Evolutionary conservation across 53 echinoderm and acorn worm species (phyloP).

Genomic region (Apostichopus leukothele): DNA sequence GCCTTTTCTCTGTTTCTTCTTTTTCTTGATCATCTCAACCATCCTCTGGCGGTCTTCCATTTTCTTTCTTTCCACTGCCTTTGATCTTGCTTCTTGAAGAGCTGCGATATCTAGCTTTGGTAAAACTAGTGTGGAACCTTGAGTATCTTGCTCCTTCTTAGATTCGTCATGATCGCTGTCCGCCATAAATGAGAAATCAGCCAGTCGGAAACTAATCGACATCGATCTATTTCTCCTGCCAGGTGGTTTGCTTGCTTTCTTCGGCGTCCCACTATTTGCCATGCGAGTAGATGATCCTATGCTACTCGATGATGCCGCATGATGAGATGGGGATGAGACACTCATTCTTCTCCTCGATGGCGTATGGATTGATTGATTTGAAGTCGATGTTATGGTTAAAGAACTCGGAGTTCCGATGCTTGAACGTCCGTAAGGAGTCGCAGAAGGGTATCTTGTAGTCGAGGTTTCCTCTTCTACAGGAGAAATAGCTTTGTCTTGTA

Average conservation of each 20-base stretch:
- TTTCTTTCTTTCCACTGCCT: constrained; percentile 43
- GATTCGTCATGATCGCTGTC: constrained; percentile 32
- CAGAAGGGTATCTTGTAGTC: constrained; percentile 6
- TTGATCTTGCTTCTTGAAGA: constrained; percentile 33
- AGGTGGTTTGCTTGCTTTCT: constrained; percentile 54
- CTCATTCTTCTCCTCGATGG: constrained; percentile 72
- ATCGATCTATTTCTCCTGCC: constrained; percentile 57
- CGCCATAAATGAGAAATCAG: constrained; percentile 81
- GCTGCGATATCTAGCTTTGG: constrained; percentile 29
- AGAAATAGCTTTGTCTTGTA: neutral
- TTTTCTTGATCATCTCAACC: constrained; percentile 51
- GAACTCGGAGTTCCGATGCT: constrained; percentile 51
- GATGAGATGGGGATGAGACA: constrained; percentile 27
- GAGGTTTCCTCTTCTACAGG: neutral
- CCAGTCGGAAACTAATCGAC: constrained; percentile 87
- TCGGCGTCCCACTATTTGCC: constrained; percentile 20
- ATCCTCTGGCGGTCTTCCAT: constrained; percentile 19
- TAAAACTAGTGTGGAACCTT: neutral
- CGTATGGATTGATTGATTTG: constrained; percentile 63
- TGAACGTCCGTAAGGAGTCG: neutral
- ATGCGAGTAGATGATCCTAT: constrained; percentile 38
- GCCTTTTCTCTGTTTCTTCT: constrained; percentile 20
- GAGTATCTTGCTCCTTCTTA: constrained; percentile 14
- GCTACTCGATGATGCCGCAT: constrained; percentile 46
- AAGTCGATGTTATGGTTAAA: constrained; percentile 61